These are phyloP conservation scores for Girardia tigrina DNA, from an alignment of 2,888 invertebrate species.

Conservation along the genomic window DNA sequence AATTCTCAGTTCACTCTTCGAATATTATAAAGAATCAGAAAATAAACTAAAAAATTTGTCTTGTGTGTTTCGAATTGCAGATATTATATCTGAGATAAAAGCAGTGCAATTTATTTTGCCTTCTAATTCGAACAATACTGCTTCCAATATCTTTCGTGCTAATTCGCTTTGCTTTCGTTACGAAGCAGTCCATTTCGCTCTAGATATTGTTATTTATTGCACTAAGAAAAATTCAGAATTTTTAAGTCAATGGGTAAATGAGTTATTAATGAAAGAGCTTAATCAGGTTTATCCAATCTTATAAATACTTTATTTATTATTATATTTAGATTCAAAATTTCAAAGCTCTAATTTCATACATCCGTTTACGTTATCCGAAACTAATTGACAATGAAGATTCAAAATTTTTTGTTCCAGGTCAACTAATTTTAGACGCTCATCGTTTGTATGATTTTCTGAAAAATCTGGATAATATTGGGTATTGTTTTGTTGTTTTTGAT, in stretches of 20 bases:
- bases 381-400: slow-evolving; percentile 16
- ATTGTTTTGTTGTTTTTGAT: background rate
- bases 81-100: background rate
- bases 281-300: background rate
- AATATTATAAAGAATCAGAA: slow-evolving; percentile 7
- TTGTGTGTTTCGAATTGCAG: background rate
- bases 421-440: background rate
- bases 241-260: slow-evolving; percentile 4
- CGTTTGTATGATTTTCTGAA: slow-evolving; percentile 3
- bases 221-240: background rate
- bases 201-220: background rate
- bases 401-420: background rate
- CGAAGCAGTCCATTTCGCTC: slow-evolving; percentile 1
- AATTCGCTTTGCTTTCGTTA: background rate
- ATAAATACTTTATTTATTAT: background rate
- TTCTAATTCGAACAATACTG: background rate
- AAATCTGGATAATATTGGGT: slow-evolving; percentile 7
- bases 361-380: slow-evolving; percentile 13
- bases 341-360: background rate
- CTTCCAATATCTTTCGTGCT: background rate
- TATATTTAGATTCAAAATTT: background rate
- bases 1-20: background rate
- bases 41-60: background rate
- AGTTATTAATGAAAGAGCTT: background rate
- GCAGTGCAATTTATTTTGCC: background rate